Percentiles rank a stretch among this genome's conserved stretches.
phyloP scores from a whole-genome alignment of 2,113 vertebrate genomes.

The Rhinopomastus cyanomelas region DNA sequence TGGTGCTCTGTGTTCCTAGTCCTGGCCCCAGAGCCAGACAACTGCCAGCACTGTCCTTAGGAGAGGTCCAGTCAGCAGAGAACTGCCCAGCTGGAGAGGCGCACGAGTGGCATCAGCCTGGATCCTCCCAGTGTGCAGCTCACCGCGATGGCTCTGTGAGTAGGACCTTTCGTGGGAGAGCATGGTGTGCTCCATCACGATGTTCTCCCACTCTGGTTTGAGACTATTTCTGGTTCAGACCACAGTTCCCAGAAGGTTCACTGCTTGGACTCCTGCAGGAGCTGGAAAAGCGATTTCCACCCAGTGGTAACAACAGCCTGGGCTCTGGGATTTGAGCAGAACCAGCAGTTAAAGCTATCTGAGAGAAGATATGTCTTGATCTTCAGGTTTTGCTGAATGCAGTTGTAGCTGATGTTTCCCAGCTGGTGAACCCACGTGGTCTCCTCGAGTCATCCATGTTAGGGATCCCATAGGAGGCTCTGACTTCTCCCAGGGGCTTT shows the following conservation, averaged over 20 bases:
- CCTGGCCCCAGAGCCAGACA: not conserved
- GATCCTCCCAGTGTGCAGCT: not conserved
- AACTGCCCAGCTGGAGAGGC: not conserved
- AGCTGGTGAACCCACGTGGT: not conserved
- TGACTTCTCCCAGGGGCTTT: not conserved
- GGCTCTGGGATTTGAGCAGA: conserved; percentile 38
- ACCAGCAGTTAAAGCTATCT: conserved; percentile 52
- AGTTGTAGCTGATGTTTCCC: conserved; percentile 23
- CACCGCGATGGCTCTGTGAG: not conserved
- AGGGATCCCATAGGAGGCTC: not conserved
- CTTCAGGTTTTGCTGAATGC: not conserved
- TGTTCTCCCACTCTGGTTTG: not conserved
- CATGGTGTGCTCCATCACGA: not conserved
- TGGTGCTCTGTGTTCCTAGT: not conserved
- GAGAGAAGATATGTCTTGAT: conserved; percentile 36
- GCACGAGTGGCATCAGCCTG: not conserved
- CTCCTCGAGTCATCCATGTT: not conserved
- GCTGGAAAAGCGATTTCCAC: conserved; percentile 44
- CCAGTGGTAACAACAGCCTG: conserved; percentile 41
- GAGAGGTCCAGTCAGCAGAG: not conserved
- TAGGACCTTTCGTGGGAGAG: not conserved
- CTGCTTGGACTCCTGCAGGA: conserved; percentile 34
- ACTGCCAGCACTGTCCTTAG: not conserved
- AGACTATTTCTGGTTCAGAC: not conserved
- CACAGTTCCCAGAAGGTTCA: conserved; percentile 20